phyloP scores from a whole-genome alignment of 2,888 invertebrate genomes.

The Sclerodermus sp. region DNA sequence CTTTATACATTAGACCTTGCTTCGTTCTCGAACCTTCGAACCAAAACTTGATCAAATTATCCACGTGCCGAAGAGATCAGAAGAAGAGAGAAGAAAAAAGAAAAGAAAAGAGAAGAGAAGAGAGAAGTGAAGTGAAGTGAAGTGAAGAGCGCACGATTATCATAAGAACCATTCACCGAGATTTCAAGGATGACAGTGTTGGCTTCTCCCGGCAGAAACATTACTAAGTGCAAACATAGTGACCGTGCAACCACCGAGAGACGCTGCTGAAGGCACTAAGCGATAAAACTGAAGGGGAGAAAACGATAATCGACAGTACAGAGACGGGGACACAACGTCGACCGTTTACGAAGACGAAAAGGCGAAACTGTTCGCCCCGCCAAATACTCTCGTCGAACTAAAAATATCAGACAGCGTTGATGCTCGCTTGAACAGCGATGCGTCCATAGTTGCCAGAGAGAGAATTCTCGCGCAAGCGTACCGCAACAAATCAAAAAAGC shows the following conservation, averaged over 20 bases:
- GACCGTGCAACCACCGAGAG: constrained; percentile 32
- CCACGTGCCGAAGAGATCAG: too few relatives aligned
- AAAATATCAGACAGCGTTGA: constrained; percentile 50
- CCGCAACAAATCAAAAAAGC: too few relatives aligned
- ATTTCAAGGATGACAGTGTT: constrained; percentile 6
- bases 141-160: too few relatives aligned
- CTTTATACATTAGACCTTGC: too few relatives aligned
- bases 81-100: too few relatives aligned
- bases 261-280: constrained; percentile 36
- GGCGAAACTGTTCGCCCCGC: constrained; percentile 45
- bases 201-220: constrained; percentile 3
- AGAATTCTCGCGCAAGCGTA: too few relatives aligned
- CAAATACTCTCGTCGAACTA: constrained; percentile 54
- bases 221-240: constrained; percentile 17
- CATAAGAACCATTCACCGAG: too few relatives aligned
- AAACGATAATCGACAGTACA: constrained; percentile 18
- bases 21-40: too few relatives aligned
- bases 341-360: constrained; percentile 29
- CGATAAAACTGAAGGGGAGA: constrained; percentile 16
- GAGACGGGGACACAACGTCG: constrained; percentile 17
- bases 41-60: too few relatives aligned
- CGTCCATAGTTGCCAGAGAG: too few relatives aligned
- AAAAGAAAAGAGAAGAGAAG: too few relatives aligned
- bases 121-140: too few relatives aligned
- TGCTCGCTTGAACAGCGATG: constrained; percentile 5